These are phyloP conservation scores for Plebejus anna DNA, from an alignment of 2,888 invertebrate genomes.

Conservation along the genomic window DNA sequence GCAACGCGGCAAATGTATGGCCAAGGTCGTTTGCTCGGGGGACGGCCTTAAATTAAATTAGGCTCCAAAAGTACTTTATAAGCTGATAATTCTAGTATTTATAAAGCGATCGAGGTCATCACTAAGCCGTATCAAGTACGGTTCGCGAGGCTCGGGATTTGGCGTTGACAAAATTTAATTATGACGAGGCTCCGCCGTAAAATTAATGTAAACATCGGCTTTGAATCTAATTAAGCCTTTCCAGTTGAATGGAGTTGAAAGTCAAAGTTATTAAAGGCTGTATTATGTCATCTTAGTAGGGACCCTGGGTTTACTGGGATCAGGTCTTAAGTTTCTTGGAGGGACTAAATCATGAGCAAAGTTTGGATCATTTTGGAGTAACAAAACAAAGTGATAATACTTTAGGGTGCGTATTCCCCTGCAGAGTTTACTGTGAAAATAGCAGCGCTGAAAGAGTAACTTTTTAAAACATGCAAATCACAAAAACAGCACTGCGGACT, in stretches of 20 bases:
- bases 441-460: too few relatives aligned
- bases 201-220: slow-evolving; percentile 26
- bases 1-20: too few relatives aligned
- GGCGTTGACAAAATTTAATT: slow-evolving; percentile 25
- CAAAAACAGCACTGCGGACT: too few relatives aligned
- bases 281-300: slow-evolving; percentile 10
- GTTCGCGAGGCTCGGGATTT: slow-evolving; percentile 1
- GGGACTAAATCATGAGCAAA: not conserved
- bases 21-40: too few relatives aligned
- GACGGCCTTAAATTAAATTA: not conserved
- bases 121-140: slow-evolving; percentile 23
- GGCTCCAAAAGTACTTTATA: not conserved
- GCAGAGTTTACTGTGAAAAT: too few relatives aligned
- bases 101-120: not conserved
- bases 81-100: not conserved
- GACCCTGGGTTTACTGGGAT: not conserved
- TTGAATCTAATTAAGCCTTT: slow-evolving; percentile 22
- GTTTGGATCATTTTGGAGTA: not conserved
- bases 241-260: slow-evolving; percentile 18
- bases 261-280: slow-evolving; percentile 18
- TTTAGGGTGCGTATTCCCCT: too few relatives aligned
- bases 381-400: too few relatives aligned
- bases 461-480: too few relatives aligned
- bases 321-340: not conserved
- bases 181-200: slow-evolving; percentile 16